Percentiles rank a stretch among this genome's conserved stretches.
These are phyloP conservation scores for Tauraco erythrolophus DNA, from an alignment of 2,113 vertebrate genomes.

Conservation along the genomic window DNA sequence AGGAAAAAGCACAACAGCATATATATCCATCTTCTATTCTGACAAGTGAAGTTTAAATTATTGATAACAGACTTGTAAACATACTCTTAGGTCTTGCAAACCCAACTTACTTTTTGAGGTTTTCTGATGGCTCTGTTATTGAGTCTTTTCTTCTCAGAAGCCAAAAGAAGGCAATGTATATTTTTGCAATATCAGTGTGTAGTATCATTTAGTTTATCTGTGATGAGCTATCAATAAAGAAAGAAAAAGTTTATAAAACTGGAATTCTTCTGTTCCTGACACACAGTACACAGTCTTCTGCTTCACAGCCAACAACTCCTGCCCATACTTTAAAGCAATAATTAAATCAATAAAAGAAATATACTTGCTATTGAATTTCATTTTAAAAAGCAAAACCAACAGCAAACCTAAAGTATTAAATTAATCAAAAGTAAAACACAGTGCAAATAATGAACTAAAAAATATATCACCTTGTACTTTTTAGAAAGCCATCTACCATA, in stretches of 20 bases:
- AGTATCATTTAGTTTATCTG: background rate
- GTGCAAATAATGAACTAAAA: background rate
- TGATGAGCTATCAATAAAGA: background rate
- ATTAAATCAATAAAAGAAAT: background rate
- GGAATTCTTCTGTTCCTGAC: background rate
- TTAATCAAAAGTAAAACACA: background rate
- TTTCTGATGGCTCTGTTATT: background rate
- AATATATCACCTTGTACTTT: background rate
- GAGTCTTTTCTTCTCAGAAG: background rate
- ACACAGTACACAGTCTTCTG: background rate
- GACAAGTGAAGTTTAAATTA: slow-evolving; percentile 42
- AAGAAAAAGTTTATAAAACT: background rate
- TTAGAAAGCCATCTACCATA: background rate
- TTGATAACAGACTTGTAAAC: slow-evolving; percentile 28
- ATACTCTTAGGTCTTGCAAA: background rate
- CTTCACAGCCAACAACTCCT: background rate
- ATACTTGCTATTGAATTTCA: background rate
- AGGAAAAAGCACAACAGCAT: background rate
- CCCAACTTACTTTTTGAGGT: background rate
- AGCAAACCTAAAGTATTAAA: background rate
- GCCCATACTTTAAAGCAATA: background rate
- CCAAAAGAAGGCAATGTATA: background rate
- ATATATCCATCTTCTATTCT: background rate
- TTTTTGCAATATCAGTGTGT: background rate
- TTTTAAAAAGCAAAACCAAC: background rate